Evolutionary conservation across 2,113 vertebrate species (phyloP).

Genomic region (Mola mola): DNA sequence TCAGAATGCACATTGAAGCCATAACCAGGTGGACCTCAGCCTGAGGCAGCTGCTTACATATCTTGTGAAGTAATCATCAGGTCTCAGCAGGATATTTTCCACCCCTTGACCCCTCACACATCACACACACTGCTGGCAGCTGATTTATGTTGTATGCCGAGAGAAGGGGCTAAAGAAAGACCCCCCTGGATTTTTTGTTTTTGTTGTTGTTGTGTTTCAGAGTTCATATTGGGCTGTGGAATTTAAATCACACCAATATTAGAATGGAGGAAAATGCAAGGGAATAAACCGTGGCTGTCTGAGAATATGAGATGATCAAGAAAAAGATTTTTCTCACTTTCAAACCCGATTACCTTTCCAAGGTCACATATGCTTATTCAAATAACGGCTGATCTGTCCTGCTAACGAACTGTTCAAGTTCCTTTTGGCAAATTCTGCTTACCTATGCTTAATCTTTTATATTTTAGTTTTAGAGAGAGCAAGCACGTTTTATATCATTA

Average conservation of each 20-base stretch:
- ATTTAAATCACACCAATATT: constrained; percentile 22
- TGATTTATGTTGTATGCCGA: constrained; percentile 16
- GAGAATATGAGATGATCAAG: constrained; percentile 30
- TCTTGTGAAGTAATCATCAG: constrained; percentile 55
- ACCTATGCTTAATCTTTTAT: not conserved
- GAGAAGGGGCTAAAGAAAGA: constrained; percentile 23
- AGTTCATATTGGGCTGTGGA: constrained; percentile 14
- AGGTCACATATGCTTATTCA: too few relatives aligned
- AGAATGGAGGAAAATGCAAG: not conserved
- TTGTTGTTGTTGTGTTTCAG: too few relatives aligned
- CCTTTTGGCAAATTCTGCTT: too few relatives aligned
- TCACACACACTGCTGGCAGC: constrained; percentile 34
- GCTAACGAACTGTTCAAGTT: too few relatives aligned
- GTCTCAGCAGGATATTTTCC: constrained; percentile 52
- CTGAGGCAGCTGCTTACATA: constrained; percentile 56
- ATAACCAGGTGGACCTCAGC: constrained; percentile 52
- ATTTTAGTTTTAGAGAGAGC: not conserved
- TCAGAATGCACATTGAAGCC: constrained; percentile 25
- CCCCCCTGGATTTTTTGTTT: not conserved
- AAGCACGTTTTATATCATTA: constrained; percentile 37
- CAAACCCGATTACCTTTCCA: too few relatives aligned
- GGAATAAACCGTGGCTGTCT: not conserved
- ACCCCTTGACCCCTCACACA: constrained; percentile 46
- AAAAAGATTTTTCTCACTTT: constrained; percentile 27
- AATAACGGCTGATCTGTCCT: too few relatives aligned